Percentiles rank a stretch among this genome's conserved stretches.
Evolutionary conservation across 2,113 vertebrate genomes (phyloP).

Genomic region (Pelecanoides urinatrix): DNA sequence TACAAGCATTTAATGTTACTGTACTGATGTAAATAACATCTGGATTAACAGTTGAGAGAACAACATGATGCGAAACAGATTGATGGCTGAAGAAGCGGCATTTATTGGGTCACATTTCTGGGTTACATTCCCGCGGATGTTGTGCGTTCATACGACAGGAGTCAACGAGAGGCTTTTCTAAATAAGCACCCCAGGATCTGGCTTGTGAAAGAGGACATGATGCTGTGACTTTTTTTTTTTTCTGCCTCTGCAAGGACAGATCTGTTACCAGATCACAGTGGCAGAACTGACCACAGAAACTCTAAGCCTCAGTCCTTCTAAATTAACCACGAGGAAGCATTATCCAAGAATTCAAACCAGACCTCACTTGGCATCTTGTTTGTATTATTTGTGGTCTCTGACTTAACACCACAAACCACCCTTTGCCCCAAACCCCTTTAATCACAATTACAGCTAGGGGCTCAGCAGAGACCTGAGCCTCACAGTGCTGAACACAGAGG

Average conservation of each 20-base stretch:
- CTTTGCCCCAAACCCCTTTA: conserved; percentile 19
- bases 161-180: not conserved
- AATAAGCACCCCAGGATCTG: conserved; percentile 23
- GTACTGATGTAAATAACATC: conserved; percentile 58
- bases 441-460: not conserved
- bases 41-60: conserved; percentile 56
- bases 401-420: conserved; percentile 21
- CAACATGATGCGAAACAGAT: conserved; percentile 35
- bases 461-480: not conserved
- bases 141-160: not conserved
- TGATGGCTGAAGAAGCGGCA: conserved; percentile 10
- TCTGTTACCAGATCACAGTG: conserved; percentile 19
- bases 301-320: not conserved
- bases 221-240: not conserved
- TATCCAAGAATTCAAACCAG: conserved; percentile 17
- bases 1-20: conserved; percentile 61
- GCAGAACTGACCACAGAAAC: not conserved
- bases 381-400: conserved; percentile 38
- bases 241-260: not conserved
- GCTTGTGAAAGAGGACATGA: not conserved
- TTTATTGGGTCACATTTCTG: conserved; percentile 40
- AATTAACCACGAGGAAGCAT: not conserved
- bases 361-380: conserved; percentile 13
- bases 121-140: not conserved
- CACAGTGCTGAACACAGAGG: not conserved